These are phyloP conservation scores for Drosophila kanekoi DNA, from an alignment of 2,888 invertebrate genomes.

Conservation along the genomic window DNA sequence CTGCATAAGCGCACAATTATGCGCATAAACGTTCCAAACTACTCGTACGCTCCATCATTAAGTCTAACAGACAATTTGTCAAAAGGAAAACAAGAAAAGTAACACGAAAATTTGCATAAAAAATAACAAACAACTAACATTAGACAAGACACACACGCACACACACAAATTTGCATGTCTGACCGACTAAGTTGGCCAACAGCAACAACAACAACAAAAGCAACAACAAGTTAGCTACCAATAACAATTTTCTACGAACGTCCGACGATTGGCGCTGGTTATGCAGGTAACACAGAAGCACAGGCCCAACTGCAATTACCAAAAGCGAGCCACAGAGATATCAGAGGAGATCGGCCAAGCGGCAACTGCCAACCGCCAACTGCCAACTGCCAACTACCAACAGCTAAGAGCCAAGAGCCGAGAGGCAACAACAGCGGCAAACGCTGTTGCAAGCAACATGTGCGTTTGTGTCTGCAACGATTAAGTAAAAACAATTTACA, in stretches of 20 bases:
- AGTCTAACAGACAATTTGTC: constrained; percentile 77
- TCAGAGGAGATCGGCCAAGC: constrained; percentile 35
- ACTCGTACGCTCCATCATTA: constrained; percentile 69
- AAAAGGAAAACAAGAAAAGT: constrained; percentile 59
- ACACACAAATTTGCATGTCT: constrained; percentile 71
- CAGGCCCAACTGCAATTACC: constrained; percentile 71
- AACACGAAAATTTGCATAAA: constrained; percentile 73
- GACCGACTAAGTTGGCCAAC: constrained; percentile 71
- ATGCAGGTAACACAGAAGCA: constrained; percentile 75
- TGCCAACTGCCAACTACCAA: background rate
- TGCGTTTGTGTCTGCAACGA: constrained; percentile 78
- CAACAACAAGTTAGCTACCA: constrained; percentile 56
- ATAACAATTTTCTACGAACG: constrained; percentile 69
- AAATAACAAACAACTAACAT: constrained; percentile 75
- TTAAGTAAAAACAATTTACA: constrained; percentile 82
- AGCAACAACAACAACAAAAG: constrained; percentile 35
- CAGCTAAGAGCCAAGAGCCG: constrained; percentile 11
- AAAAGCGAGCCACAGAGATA: constrained; percentile 69
- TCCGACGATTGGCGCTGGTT: constrained; percentile 25
- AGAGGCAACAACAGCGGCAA: constrained; percentile 25
- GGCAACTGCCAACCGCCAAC: constrained; percentile 3
- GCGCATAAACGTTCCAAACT: constrained; percentile 52
- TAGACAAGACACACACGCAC: constrained; percentile 51
- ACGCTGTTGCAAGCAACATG: constrained; percentile 65
- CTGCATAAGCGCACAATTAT: constrained; percentile 56